These are phyloP conservation scores for Struthio camelus DNA, from an alignment of 2,113 vertebrate species.

Conservation along the genomic window DNA sequence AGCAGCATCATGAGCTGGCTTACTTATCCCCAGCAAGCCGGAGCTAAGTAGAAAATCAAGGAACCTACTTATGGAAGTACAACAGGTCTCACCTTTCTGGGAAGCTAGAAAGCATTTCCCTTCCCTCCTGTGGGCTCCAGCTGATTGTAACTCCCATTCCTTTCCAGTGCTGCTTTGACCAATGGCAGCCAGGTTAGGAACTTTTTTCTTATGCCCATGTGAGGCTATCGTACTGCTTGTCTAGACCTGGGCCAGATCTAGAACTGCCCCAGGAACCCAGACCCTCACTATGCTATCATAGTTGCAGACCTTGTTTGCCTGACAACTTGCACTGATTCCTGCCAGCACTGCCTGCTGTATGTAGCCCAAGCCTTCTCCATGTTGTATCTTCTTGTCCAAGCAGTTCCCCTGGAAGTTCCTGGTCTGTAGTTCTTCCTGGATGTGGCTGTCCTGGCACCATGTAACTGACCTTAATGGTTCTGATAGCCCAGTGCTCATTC, in stretches of 20 bases:
- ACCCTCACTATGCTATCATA: fast-evolving
- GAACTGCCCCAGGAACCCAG: not conserved
- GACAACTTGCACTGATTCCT: not conserved
- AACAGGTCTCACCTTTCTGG: not conserved
- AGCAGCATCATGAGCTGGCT: not conserved
- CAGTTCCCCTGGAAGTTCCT: not conserved
- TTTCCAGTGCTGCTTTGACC: not conserved
- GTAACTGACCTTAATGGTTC: not conserved
- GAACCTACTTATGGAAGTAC: not conserved
- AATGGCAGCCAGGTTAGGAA: not conserved
- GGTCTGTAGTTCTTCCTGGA: not conserved
- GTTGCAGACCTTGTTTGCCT: not conserved
- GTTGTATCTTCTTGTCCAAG: not conserved
- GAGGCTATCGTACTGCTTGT: not conserved
- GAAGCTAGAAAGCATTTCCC: not conserved
- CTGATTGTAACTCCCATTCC: not conserved
- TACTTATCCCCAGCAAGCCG: not conserved
- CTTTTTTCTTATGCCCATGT: not conserved
- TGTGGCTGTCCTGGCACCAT: not conserved
- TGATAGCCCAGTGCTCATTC: not conserved
- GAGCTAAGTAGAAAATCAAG: not conserved
- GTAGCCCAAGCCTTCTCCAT: not conserved
- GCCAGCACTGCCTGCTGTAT: not conserved
- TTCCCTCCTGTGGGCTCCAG: not conserved
- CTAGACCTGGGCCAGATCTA: not conserved